Evolutionary conservation across 2,797 vertebrate species (phyloP), one percentile per base, ranked within the genome.

Genomic region (Tapera naevia): DNA sequence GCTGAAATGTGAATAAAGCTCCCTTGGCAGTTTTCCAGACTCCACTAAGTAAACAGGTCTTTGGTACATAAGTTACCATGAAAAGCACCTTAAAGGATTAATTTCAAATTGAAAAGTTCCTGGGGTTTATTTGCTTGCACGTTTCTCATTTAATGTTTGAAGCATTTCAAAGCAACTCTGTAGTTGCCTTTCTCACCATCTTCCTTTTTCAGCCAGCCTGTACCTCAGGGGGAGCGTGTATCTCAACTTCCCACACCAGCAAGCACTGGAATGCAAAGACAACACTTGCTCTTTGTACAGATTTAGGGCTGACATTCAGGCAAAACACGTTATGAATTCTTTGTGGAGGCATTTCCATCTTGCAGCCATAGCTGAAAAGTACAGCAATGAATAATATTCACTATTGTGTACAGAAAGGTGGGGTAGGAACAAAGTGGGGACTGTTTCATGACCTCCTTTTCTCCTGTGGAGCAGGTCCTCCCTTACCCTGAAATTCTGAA

Each of bases 341-440:
- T 90, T 85, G 96, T 95, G 96, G 92, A 96, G 94, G 97, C 96
- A 94, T 94, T 93, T 97, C 95, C 91, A 66, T 96, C 65, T 85
- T 86, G 62, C 74, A 85, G 48, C 89, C 73, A 2, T 21, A n/a
- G 53, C 66, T 95, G 80, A 93, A 82, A 92, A 85, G 89, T 30
- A 62, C 83, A 61, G 93, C 94, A 78, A 27, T 19, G 39, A 74
- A 95, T 76, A 91, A 70, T 78, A 39, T 5, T 80, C 66, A 33
- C 78, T 88, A 93, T 97, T 97, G 97, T 97, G 71, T 71, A 30
- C 1, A 7, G 80, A 92, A 91, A 96, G 93, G 96, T 95, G 96
- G 96, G 84, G 57, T 72, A 61, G 46, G 91, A 86, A 94, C 92
- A 93, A 95, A 96, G 94, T 13, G 0, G 19, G 37, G 88, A 45